Evolutionary conservation across 2,797 vertebrate genomes (phyloP), one percentile per base, ranked within the genome.

Genomic region (Ciconia nigra): DNA sequence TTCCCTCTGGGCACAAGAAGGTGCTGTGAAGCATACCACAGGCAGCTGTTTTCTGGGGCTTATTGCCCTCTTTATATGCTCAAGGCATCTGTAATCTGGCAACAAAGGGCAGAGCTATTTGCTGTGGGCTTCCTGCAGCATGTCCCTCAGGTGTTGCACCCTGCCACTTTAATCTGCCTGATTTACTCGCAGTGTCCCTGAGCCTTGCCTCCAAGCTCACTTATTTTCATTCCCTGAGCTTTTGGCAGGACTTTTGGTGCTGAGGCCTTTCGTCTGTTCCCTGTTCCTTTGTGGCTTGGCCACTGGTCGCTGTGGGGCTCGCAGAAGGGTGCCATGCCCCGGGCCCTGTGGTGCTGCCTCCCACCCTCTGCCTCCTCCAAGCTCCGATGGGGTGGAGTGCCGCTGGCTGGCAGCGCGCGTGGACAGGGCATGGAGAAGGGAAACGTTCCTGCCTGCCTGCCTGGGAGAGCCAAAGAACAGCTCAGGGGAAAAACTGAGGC

Each of bases 401-500:
- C 35, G 59, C 67, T 85, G 94, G 83, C 72, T 63, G 92, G 93
- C 66, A 74, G n/a, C 0, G 1, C 1, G 12, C 2, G 5, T 2
- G 66, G 84, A 73, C 67, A 83, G 52, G 73, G 77, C 87, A 93
- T 0, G 3, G 93, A 18, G 74, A 29, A 47, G 84, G 74, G 61
- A 39, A 73, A 77, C 33, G 58, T 88, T 91, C 77, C 85, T 89
- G 79, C 89, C 92, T 89, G 79, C 89, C 92, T 55, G 72, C 61
- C 78, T 52, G 63, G 87, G 52, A 87, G 49, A 93, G 95, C 91
- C 96, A 95, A 85, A 21, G 77, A 90, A 95, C 94, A 96, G 83
- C 89, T 95, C 94, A 94, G 66, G 95, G 96, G 94, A 94, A 96
- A 97, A 97, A 63, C 22, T 93, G 93, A 95, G 85, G 13, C 80